Base-by-base conservation (phyloP, 2,888 invertebrate species). In the Agrilus mali region DNA sequence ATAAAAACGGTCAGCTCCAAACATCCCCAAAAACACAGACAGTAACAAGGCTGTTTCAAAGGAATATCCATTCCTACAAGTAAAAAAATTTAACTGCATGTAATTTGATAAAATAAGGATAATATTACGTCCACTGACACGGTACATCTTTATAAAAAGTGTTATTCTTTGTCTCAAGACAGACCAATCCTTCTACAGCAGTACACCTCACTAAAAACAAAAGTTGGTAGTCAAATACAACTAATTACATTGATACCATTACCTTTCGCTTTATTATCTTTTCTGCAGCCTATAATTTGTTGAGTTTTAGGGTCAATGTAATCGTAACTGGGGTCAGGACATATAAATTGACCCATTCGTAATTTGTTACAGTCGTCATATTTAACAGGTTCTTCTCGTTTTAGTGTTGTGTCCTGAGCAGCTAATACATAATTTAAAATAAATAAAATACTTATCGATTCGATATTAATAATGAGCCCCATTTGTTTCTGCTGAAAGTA, bases 11-110 rank as follows among this genome's bases (percentile, higher is more conserved):
- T 98, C 98, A 17, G 90, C 75, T 14, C 98, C 98, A 70, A 98
- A 92, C 89, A 96, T 94, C 22, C 98, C 98, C 44, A 97, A 72
- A 64, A 98, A 98, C 40, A 98, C 86, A 0, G 97, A 97, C 4
- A 98, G 71, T 32, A 97, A 68, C 36, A 98, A 69, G 0, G 97
- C 85, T 42, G 89, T 88, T 63, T 95, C 93, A 61, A 93, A 82
- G 3, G 86, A 86, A 62, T 94, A 92, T 15, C 94, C 95, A 76
- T 95, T 96, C 44, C 93, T 94, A 68, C 33, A 70, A 68, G 47
- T 40, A 15, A 40, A 47, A 42, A 36, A 44, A 17, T 13, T 20
- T 35, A 8, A 20, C 6, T 1, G 14, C 20, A 46, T 31, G 43
- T 22, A 40, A 36, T 12, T 41, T 35, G 12, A 36, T 10, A 22